Percentiles rank a stretch among this genome's conserved stretches.
These are phyloP conservation scores for Orestias chungarensis DNA, from an alignment of 2,797 vertebrate species.

Conservation along the genomic window DNA sequence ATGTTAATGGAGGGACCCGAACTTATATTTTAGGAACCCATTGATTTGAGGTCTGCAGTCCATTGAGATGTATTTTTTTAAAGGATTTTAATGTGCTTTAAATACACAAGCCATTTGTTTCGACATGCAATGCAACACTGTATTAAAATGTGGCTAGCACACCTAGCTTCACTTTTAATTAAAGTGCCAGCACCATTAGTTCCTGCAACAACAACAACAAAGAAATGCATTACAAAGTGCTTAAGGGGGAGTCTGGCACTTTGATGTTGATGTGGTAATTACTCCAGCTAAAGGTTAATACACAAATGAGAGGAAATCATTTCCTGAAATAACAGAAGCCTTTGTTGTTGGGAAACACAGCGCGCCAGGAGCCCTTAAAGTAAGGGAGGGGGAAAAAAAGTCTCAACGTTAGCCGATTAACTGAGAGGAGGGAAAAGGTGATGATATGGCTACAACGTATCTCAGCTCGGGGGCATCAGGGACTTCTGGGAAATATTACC, in stretches of 20 bases:
- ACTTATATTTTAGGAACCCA: neutral
- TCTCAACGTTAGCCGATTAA: constrained; percentile 33
- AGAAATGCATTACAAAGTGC: neutral
- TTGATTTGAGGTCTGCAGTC: too few species aligned
- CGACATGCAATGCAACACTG: neutral
- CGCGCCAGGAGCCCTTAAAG: constrained; percentile 14
- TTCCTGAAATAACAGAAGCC: constrained; percentile 17
- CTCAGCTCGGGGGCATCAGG: constrained; percentile 24
- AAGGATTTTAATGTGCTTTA: neutral
- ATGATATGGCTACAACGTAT: constrained; percentile 36
- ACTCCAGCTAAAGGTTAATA: constrained; percentile 1
- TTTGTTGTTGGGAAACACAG: constrained; percentile 1
- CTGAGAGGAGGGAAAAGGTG: constrained; percentile 43
- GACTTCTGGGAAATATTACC: constrained; percentile 46
- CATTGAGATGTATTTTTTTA: too few species aligned
- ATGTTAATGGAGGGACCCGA: neutral
- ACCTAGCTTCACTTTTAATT: constrained; percentile 15
- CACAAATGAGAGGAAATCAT: constrained; percentile 6
- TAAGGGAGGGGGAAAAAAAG: constrained; percentile 41
- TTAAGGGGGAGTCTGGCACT: constrained; percentile 1
- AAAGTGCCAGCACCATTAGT: constrained; percentile 10
- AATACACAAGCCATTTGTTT: neutral
- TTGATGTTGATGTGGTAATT: neutral
- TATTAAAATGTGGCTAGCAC: neutral
- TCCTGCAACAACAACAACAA: neutral